A percentile compares a stretch with the other conserved stretches of the same genome.
Evolutionary conservation across 2,113 vertebrate genomes (phyloP).

Genomic region (Seriola rivoliana): DNA sequence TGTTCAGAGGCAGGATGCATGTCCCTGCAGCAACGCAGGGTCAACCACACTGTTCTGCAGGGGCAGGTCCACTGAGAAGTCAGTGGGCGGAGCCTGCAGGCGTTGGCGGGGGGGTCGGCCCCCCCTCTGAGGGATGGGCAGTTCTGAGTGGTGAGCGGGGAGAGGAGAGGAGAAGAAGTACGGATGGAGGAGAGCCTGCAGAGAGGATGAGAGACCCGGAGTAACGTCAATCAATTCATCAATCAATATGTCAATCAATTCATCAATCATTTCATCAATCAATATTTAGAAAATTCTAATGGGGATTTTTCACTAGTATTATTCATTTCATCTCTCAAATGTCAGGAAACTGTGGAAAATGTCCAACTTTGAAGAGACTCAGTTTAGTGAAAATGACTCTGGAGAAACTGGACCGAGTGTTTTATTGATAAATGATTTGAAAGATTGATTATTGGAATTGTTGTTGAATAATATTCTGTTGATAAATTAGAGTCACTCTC

Average conservation of each 20-base stretch:
- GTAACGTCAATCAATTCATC: neutral
- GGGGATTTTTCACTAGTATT: too few relatives aligned
- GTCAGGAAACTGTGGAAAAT: too few relatives aligned
- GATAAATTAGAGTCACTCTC: too few relatives aligned
- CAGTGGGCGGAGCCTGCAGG: slow-evolving; percentile 82
- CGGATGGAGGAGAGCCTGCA: slow-evolving; percentile 90
- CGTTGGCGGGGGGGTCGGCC: slow-evolving; percentile 81
- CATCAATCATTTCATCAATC: neutral
- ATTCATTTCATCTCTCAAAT: too few relatives aligned
- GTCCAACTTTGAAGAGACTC: too few relatives aligned
- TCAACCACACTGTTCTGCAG: slow-evolving; percentile 87
- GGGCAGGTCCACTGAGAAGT: slow-evolving; percentile 88
- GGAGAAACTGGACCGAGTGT: too few relatives aligned
- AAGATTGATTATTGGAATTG: too few relatives aligned
- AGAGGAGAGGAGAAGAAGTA: slow-evolving; percentile 91
- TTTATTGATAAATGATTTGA: too few relatives aligned
- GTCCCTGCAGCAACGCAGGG: slow-evolving; percentile 78
- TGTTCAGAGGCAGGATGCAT: slow-evolving; percentile 69
- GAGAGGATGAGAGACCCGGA: neutral
- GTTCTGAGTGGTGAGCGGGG: slow-evolving; percentile 91
- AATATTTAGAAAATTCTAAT: neutral
- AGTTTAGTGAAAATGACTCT: too few relatives aligned
- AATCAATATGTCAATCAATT: too few relatives aligned
- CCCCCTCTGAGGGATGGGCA: slow-evolving; percentile 88
- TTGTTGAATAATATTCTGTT: too few relatives aligned